These are phyloP conservation scores for Mico argentatus DNA, from an alignment of 2,797 vertebrate genomes.

Conservation along the genomic window DNA sequence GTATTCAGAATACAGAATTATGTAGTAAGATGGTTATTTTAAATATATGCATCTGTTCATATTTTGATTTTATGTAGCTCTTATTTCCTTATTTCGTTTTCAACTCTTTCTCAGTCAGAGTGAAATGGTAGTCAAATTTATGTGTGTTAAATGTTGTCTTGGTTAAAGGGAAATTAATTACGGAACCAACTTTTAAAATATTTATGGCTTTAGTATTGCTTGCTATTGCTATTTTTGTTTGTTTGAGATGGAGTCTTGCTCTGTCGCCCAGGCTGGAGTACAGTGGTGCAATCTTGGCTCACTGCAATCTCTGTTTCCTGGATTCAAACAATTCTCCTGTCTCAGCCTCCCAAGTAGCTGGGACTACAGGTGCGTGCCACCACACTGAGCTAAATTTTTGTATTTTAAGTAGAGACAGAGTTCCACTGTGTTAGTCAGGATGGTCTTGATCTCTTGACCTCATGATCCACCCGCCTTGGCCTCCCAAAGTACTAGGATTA, in stretches of 20 bases:
- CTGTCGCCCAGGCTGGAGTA: no score
- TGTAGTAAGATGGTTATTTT: not conserved
- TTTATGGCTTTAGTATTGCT: not conserved
- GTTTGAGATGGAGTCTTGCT: no score
- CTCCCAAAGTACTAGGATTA: not conserved
- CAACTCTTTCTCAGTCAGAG: not conserved
- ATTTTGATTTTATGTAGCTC: not conserved
- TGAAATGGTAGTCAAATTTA: slow-evolving; percentile 2
- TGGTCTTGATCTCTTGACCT: not conserved
- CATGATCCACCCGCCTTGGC: not conserved
- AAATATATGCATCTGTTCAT: not conserved
- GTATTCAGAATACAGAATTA: not conserved
- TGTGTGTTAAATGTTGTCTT: not conserved
- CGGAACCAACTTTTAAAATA: not conserved
- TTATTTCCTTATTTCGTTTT: not conserved
- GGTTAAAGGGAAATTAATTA: not conserved
- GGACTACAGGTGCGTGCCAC: no score
- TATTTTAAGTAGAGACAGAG: not conserved
- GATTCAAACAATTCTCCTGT: no score
- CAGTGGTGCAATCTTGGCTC: no score
- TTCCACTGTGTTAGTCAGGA: not conserved
- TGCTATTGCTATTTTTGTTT: not conserved
- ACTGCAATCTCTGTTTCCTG: no score
- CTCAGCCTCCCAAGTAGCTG: no score
- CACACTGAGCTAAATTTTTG: not conserved